Evolutionary conservation across 2,113 vertebrate species (phyloP).

Genomic region (Misgurnus anguillicaudatus): DNA sequence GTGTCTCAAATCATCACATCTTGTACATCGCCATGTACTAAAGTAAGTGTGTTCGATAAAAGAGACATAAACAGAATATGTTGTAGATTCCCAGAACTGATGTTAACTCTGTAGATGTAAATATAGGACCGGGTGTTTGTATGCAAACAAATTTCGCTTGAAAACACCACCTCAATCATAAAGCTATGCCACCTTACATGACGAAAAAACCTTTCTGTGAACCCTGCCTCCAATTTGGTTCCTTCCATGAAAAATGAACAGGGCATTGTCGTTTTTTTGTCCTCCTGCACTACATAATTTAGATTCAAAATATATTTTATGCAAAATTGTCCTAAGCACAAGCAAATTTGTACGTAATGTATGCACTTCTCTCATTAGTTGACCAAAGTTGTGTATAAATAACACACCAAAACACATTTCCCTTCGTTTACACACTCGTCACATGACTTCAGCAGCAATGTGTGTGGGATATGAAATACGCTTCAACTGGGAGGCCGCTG

Average conservation of each 20-base stretch:
- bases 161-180: background rate
- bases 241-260: constrained; percentile 4
- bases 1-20: no score
- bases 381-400: no score
- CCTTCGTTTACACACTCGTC: constrained; percentile 37
- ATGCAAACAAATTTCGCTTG: constrained; percentile 20
- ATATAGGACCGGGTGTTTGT: constrained; percentile 10
- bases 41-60: no score
- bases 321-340: background rate
- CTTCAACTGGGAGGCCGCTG: constrained; percentile 63
- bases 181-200: background rate
- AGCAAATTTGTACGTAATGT: background rate
- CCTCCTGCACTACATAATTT: background rate
- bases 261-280: background rate
- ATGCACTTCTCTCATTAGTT: background rate
- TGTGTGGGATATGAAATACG: constrained; percentile 66
- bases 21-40: no score
- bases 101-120: background rate
- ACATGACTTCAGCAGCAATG: constrained; percentile 61
- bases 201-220: background rate
- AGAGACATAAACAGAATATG: no score
- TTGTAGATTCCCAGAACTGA: no score
- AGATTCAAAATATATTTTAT: background rate
- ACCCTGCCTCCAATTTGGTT: background rate
- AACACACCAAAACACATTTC: background rate